Evolutionary conservation across 2,888 invertebrate genomes (phyloP).

Genomic region (Myathropa florea): DNA sequence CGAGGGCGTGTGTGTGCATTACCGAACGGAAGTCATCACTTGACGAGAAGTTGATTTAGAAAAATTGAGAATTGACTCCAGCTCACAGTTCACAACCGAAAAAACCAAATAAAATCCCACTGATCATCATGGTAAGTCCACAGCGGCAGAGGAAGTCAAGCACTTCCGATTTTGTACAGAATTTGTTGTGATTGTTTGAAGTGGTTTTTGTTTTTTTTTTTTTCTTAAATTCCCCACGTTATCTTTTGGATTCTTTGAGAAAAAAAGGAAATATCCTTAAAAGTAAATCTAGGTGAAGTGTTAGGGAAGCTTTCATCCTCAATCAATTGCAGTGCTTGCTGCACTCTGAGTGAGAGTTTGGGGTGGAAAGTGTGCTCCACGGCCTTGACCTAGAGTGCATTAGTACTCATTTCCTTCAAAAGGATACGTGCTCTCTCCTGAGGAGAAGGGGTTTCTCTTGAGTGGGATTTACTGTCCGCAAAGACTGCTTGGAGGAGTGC

Average conservation of each 20-base stretch:
- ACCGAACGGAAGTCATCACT: slow-evolving; percentile 26
- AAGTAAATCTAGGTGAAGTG: neutral
- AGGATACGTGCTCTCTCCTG: neutral
- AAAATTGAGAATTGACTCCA: slow-evolving; percentile 24
- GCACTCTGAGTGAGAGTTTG: slow-evolving; percentile 24
- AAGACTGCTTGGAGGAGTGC: neutral
- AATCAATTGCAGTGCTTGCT: slow-evolving; percentile 5
- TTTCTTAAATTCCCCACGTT: slow-evolving; percentile 17
- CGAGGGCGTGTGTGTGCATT: slow-evolving; percentile 23
- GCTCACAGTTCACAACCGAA: neutral
- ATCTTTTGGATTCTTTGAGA: neutral
- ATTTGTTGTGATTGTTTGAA: slow-evolving; percentile 27
- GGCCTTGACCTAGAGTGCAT: slow-evolving; percentile 58
- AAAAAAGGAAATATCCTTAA: neutral
- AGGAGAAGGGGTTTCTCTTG: slow-evolving; percentile 25
- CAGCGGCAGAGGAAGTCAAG: neutral
- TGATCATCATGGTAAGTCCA: slow-evolving; percentile 65
- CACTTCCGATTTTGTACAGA: neutral
- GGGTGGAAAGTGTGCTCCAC: slow-evolving; percentile 25
- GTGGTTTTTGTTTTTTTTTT: slow-evolving; percentile 44
- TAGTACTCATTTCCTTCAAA: slow-evolving; percentile 20
- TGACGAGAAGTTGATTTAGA: slow-evolving; percentile 21
- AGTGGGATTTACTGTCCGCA: neutral
- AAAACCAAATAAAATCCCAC: slow-evolving; percentile 40
- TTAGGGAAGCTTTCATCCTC: neutral